Evolutionary conservation across 2,888 invertebrate genomes (phyloP), one percentile per base, ranked within the genome.

Genomic region (Heliconius hortense): DNA sequence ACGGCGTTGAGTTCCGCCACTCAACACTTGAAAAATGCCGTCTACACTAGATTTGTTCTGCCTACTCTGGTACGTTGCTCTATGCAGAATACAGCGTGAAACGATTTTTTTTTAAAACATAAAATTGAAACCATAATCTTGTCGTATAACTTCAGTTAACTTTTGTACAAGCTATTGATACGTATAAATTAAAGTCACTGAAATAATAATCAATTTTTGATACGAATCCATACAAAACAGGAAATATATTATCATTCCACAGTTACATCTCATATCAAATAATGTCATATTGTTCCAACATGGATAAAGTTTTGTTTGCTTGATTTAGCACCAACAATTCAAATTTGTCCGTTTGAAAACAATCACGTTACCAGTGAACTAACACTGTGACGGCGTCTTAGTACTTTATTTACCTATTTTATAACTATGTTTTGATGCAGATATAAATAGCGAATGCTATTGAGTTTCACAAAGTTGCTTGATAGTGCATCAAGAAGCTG

Each of bases 311-410:
- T 73, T 24, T 73, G 59, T 77, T 73, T 48, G 59, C 43, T 43
- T 77, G 62, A 59, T 53, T 60, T 70, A 75, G 66, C 48, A 62
- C 0, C 31, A 31, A 35, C 66, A 75, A 73, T 73, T 73, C 24
- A 73, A 77, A 63, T 62, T 59, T 77, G 71, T 70, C 66, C 26
- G 28, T 69, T 64, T 59, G 43, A 75, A 68, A 72, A 76, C 62
- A 72, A 68, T 35, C 26, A 68, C 48, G 31, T 73, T 73, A 70
- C 63, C 24, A 7, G 31, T 31, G 59, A 24, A 63, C 59, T 60
- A 63, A 48, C 28, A 60, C 10, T 8, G 35, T 28, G 68, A 60
- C 31, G 48, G 56, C 28, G 43, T 62, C 28, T 60, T 24, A 43
- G 67, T 24, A 60, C 60, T 60, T 60, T 60, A 48, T 73, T 73